Evolutionary conservation across 2,113 vertebrate genomes (phyloP), one percentile per base, ranked within the genome.

Genomic region (Eudorcas thomsonii): DNA sequence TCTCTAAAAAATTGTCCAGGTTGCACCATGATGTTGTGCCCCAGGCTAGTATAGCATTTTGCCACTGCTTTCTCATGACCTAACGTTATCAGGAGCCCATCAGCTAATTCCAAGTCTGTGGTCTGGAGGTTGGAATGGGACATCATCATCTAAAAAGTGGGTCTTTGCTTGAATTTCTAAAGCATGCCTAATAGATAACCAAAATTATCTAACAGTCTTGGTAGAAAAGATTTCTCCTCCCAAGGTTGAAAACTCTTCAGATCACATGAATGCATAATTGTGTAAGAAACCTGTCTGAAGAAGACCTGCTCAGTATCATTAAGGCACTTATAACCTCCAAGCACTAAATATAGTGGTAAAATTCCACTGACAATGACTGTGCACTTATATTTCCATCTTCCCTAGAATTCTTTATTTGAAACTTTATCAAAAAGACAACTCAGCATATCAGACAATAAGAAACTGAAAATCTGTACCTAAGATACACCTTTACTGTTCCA

Each of bases 391-490:
- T 83, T 86, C 23, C 6, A 60, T 10, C 62, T 84, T 88, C 50
- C 57, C n/a, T 88, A 52, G 33, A 94, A 95, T 85, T 50, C 15
- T 85, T 96, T 82, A 85, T 92, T 83, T 90, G 54, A 95, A 95
- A 96, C 84, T 23, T 13, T 60, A 88, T 21, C 26, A 77, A 43
- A 48, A 96, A 88, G 52, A 3, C 4, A 88, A 33, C 25, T 64
- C 36, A 93, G 96, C 54, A 3, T 33, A 12, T 64, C 80, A 85
- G 36, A 96, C 30, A 90, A 39, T 67, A 86, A 83, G 67, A 95
- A 90, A 91, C 14, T 64, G 17, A 92, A 95, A 87, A 91, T 88
- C 45, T 94, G 14, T 45, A 57, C 60, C 23, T 85, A 74, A 55
- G 43, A 67, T 57, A 83, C 14, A 45, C 17, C n/a, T 33, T 48